phyloP scores from a whole-genome alignment of 2,888 invertebrate genomes.

The Ichneumoninae sp. region DNA sequence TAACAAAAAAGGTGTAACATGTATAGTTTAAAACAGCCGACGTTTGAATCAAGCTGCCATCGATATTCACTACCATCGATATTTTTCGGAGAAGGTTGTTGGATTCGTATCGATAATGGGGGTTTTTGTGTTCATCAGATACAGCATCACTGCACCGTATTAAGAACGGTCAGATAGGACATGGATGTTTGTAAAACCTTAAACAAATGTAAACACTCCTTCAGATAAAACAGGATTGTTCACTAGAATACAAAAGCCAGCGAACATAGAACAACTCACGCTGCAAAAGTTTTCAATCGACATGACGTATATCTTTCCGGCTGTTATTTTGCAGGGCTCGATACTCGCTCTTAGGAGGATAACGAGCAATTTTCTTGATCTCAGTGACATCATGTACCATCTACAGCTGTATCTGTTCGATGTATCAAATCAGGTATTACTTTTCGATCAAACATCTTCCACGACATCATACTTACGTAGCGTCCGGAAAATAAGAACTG shows the following conservation, averaged over 20 bases:
- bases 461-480: constrained; percentile 18
- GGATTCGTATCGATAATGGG: not conserved
- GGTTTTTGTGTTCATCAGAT: not conserved
- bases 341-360: constrained; percentile 29
- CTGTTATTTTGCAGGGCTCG: constrained; percentile 33
- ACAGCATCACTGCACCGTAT: not conserved
- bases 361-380: constrained; percentile 23
- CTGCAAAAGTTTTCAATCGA: constrained; percentile 44
- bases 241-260: not conserved
- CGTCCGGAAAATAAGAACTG: constrained; percentile 5
- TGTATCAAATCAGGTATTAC: not conserved
- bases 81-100: not conserved
- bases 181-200: constrained; percentile 11
- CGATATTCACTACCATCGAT: no score
- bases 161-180: constrained; percentile 18
- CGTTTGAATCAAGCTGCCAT: no score
- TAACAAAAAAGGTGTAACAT: no score
- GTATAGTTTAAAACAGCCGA: no score
- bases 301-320: constrained; percentile 39
- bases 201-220: not conserved
- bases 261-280: constrained; percentile 12
- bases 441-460: not conserved
- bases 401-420: constrained; percentile 24
- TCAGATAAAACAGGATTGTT: not conserved
- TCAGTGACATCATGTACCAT: constrained; percentile 40